Base-by-base conservation (phyloP, 2,797 vertebrate species). In the Morus bassanus region DNA sequence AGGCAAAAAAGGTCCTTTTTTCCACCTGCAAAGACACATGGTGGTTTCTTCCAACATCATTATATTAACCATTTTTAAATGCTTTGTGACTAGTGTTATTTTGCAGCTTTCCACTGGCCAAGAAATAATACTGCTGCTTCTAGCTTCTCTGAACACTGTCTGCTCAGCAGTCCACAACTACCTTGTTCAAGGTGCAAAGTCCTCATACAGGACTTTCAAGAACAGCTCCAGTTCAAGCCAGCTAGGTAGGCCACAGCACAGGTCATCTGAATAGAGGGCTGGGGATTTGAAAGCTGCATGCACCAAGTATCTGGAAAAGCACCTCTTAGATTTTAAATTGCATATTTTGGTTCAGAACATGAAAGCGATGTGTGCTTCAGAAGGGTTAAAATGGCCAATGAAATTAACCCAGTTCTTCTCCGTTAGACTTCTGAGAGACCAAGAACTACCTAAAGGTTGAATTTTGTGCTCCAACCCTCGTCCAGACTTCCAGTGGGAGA, bases 311-410 rank as follows among this genome's bases (percentile, higher is more conserved):
- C 86, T 93, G 94, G 96, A 97, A 97, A 97, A 98, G 97, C 93
- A 96, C 96, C 97, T 95, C 91, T 91, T 93, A 85, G 69, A 91
- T 96, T 95, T 97, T 92, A 93, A 97, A 97, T 98, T 98, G 98
- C 98, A 98, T 98, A 98, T 98, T 97, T 98, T 95, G 97, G 96
- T 97, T 97, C 92, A 95, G 96, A 96, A 94, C 95, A 96, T 91
- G 97, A 95, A 95, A 96, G 91, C 94, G 24, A 96, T 94, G 88
- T 96, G 88, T 96, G 96, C 97, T 97, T 93, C 92, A 77, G 69
- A 88, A 91, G 89, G 95, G 92, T 86, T 97, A 91, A 90, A 95
- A 93, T 82, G 75, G 94, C 89, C 93, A 97, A 86, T 94, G 93
- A 90, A 91, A 93, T 91, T 89, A 94, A 95, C 79, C 80, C 61